phyloP scores from a whole-genome alignment of 2,888 invertebrate genomes.

The Neoscelio sp. region DNA sequence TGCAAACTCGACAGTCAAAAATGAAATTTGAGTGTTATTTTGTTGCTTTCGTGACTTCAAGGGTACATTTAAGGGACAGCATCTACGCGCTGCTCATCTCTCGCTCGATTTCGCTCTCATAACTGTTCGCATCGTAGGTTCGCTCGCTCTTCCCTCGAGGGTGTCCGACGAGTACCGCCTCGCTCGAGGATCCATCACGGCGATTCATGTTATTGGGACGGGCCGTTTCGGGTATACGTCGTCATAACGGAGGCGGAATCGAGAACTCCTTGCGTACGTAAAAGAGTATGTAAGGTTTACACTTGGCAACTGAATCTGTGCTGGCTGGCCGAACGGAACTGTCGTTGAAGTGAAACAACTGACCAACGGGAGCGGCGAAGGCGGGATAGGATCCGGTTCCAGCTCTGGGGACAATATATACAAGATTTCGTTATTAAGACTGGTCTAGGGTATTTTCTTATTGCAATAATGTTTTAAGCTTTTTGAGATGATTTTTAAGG shows the following conservation, averaged over 20 bases:
- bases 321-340: conserved; percentile 90
- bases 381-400: conserved; percentile 94
- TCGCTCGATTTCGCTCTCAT: conserved; percentile 66
- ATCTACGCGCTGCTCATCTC: conserved; percentile 65
- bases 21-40: not conserved
- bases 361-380: conserved; percentile 91
- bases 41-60: not conserved
- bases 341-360: conserved; percentile 95
- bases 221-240: conserved; percentile 72
- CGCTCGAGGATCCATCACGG: conserved; percentile 44
- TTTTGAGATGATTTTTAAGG: too few species aligned
- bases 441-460: too few species aligned
- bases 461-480: too few species aligned
- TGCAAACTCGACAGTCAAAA: not conserved
- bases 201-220: conserved; percentile 60
- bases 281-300: conserved; percentile 94
- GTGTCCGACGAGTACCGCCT: conserved; percentile 39
- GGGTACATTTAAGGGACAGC: conserved; percentile 1
- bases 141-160: conserved; percentile 38
- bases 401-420: conserved; percentile 85
- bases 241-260: conserved; percentile 82
- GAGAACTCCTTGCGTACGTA: conserved; percentile 89
- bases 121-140: conserved; percentile 57
- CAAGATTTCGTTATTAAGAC: too few species aligned
- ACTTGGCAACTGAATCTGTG: conserved; percentile 87